These are phyloP conservation scores for Coboldia fuscipes DNA, from an alignment of 1,140 invertebrate species.

Conservation along the genomic window DNA sequence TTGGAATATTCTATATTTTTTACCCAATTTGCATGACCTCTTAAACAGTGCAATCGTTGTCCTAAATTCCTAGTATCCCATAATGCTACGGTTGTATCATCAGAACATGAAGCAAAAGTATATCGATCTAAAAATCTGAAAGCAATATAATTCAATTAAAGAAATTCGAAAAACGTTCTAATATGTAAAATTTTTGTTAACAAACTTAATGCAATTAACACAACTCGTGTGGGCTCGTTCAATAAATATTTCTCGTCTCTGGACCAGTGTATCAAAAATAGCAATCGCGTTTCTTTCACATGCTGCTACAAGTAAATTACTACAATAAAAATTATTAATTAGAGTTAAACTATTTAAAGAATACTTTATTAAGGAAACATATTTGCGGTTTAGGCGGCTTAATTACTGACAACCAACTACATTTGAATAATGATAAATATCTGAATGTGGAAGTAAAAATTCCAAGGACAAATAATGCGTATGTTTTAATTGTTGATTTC, in stretches of 20 bases:
- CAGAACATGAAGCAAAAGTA: constrained; percentile 81
- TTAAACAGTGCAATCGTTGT: constrained; percentile 46
- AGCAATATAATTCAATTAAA: constrained; percentile 6
- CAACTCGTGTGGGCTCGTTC: constrained; percentile 70
- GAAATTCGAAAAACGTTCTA: constrained; percentile 4
- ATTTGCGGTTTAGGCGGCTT: too few species aligned
- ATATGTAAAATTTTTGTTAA: constrained; percentile 5
- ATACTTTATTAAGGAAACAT: too few species aligned
- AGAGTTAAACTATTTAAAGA: too few species aligned
- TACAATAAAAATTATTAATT: constrained; percentile 26
- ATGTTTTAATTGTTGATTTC: too few species aligned
- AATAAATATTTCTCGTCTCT: constrained; percentile 48
- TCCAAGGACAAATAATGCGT: too few species aligned
- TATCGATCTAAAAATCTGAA: constrained; percentile 70
- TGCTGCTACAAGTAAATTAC: constrained; percentile 63
- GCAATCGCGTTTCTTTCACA: constrained; percentile 78
- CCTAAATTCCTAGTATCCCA: constrained; percentile 80
- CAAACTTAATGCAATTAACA: constrained; percentile 80
- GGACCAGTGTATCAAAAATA: constrained; percentile 69
- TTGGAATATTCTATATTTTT: constrained; percentile 89
- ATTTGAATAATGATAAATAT: too few species aligned
- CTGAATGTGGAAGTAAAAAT: too few species aligned
- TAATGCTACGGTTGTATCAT: constrained; percentile 76
- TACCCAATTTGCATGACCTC: constrained; percentile 87
- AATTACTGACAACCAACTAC: too few species aligned